These are phyloP conservation scores for Ginglymostoma cirratum DNA, from an alignment of 2,113 vertebrate species.

Conservation along the genomic window DNA sequence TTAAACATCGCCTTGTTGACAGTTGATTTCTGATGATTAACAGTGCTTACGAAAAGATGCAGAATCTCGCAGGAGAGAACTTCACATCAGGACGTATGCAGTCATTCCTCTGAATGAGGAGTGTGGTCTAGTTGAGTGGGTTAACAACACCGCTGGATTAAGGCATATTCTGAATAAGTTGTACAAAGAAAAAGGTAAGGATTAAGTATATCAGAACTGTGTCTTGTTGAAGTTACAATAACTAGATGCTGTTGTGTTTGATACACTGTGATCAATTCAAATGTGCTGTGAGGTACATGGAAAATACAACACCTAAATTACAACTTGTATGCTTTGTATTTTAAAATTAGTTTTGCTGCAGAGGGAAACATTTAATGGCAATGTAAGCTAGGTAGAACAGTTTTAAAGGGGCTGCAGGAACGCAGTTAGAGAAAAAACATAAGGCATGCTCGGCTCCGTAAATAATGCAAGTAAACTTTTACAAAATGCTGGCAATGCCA, in stretches of 20 bases:
- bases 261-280: neutral
- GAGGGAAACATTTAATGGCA: neutral
- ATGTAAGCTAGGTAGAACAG: neutral
- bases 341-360: neutral
- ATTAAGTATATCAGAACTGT: neutral
- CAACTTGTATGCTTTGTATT: neutral
- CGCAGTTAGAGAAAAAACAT: neutral
- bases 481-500: neutral
- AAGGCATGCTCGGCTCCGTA: neutral
- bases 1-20: neutral
- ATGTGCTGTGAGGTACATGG: neutral
- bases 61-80: constrained; percentile 83
- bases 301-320: neutral
- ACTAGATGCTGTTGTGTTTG: neutral
- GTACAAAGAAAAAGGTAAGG: constrained; percentile 88
- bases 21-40: constrained; percentile 33
- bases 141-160: constrained; percentile 89
- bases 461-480: neutral
- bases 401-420: neutral
- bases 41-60: constrained; percentile 94
- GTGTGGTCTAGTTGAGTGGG: constrained; percentile 96
- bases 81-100: constrained; percentile 89
- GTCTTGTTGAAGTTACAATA: neutral
- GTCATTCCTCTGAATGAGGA: constrained; percentile 96
- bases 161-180: constrained; percentile 90